Evolutionary conservation across 2,113 vertebrate species (phyloP).

Genomic region (Zosterops japonicus): DNA sequence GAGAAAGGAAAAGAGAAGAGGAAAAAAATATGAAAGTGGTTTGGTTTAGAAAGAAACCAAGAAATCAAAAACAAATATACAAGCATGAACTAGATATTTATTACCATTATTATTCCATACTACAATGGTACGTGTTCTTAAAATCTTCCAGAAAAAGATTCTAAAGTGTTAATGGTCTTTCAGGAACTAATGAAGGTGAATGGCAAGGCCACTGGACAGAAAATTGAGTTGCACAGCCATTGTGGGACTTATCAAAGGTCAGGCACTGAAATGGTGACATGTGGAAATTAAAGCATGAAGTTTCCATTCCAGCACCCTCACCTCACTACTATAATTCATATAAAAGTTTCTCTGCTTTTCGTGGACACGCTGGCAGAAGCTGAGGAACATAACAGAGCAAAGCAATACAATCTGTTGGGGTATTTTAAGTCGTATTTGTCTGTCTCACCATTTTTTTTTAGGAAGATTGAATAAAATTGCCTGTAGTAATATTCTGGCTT

Average conservation of each 20-base stretch:
- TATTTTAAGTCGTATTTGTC: background rate
- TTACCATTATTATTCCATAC: background rate
- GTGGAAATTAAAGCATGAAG: background rate
- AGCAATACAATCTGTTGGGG: background rate
- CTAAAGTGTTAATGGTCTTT: background rate
- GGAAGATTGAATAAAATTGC: background rate
- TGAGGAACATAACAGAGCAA: background rate
- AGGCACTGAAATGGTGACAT: background rate
- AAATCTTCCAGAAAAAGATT: background rate
- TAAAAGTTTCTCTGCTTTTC: background rate
- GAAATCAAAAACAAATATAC: background rate
- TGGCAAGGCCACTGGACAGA: background rate
- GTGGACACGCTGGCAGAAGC: background rate
- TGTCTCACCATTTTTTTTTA: background rate
- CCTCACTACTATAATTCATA: background rate
- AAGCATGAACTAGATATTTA: background rate
- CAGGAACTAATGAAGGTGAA: constrained; percentile 6
- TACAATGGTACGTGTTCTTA: background rate
- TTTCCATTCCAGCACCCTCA: background rate
- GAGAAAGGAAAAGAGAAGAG: background rate
- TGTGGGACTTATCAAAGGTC: background rate
- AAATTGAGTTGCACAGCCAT: background rate
- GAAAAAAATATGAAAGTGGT: background rate
- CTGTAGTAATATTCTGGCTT: background rate
- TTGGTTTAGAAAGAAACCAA: background rate